phyloP scores from a whole-genome alignment of 2,113 vertebrate species.

The Pangasianodon hypophthalmus region DNA sequence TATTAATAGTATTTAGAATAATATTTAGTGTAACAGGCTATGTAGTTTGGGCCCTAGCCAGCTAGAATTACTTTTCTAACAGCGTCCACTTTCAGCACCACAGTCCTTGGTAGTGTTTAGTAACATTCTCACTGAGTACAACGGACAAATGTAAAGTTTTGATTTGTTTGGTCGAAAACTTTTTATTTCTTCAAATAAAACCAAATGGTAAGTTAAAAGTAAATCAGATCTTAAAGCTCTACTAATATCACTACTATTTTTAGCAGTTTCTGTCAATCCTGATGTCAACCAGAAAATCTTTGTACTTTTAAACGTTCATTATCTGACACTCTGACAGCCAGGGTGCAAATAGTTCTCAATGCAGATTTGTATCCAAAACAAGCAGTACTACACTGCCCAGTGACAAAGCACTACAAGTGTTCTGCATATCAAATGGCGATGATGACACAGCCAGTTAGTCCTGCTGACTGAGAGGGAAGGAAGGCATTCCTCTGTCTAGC shows the following conservation, averaged over 20 bases:
- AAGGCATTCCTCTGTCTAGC: background rate
- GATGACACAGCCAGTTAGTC: background rate
- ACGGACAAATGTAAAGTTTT: background rate
- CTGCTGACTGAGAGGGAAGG: background rate
- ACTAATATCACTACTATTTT: background rate
- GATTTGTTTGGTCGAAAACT: background rate
- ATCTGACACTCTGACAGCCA: background rate
- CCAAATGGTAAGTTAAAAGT: background rate
- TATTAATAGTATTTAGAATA: background rate
- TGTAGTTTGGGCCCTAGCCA: background rate
- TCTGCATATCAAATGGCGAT: background rate
- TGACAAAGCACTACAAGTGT: constrained; percentile 9
- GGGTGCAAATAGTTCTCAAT: background rate
- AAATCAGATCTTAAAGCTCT: background rate
- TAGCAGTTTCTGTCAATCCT: background rate
- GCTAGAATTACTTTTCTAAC: background rate
- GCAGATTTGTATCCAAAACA: background rate
- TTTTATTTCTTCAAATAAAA: background rate
- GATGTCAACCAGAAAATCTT: background rate
- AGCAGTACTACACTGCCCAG: background rate
- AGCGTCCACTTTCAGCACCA: background rate
- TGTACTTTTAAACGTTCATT: background rate
- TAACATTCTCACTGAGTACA: background rate
- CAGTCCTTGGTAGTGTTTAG: background rate
- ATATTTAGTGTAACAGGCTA: background rate